Percentiles rank a stretch among this genome's conserved stretches.
Conservation (phyloP, 2,888 invertebrate genomes). For the Tethea ocularis region DNA sequence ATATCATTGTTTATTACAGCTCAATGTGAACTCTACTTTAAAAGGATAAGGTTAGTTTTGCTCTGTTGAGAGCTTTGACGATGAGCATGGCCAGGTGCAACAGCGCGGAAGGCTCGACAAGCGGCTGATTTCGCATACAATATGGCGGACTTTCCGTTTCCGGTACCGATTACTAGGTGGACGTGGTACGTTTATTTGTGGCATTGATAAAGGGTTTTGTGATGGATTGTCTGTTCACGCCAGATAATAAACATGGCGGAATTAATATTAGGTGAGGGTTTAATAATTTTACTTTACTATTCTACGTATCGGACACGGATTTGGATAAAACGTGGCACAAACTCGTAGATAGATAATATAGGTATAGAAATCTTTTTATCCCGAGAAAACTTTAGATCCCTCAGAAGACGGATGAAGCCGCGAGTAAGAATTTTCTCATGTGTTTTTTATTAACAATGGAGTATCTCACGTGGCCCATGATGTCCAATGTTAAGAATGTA, state of each 20-base stretch:
- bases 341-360: no score
- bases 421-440: no score
- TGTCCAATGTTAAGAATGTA: conserved; percentile 9
- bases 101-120: conserved; percentile 78
- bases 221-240: neutral
- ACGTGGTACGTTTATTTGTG: conserved; percentile 46
- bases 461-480: no score
- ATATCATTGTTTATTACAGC: conserved; percentile 16
- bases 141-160: conserved; percentile 80
- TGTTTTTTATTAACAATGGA: no score
- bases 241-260: neutral
- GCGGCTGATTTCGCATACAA: conserved; percentile 74
- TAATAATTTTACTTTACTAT: no score
- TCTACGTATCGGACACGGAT: no score
- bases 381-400: no score
- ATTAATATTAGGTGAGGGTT: neutral
- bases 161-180: conserved; percentile 71
- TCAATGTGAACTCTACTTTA: conserved; percentile 19
- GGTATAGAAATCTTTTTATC: no score
- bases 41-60: conserved; percentile 26
- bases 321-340: no score
- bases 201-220: conserved; percentile 26
- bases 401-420: no score
- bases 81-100: conserved; percentile 67
- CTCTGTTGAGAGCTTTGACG: conserved; percentile 13